Evolutionary conservation across 2,888 invertebrate genomes (phyloP).

Genomic region (Epinotia bilunana): DNA sequence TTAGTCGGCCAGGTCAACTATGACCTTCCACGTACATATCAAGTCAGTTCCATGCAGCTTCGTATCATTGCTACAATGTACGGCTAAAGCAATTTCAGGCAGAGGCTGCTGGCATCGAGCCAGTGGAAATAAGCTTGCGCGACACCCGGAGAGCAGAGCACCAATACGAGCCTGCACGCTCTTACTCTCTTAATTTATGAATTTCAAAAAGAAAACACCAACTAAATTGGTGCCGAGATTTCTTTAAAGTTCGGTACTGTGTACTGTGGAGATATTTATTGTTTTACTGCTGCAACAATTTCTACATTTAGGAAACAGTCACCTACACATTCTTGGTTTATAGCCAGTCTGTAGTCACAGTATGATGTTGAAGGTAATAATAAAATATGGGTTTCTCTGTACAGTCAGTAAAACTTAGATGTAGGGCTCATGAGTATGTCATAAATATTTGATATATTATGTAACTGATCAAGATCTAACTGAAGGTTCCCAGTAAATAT

Average conservation of each 20-base stretch:
- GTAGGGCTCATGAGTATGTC: too few species aligned
- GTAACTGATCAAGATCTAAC: background rate
- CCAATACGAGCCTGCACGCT: constrained; percentile 69
- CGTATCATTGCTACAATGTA: constrained; percentile 76
- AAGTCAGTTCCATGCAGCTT: constrained; percentile 63
- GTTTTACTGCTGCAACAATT: constrained; percentile 12
- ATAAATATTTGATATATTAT: background rate
- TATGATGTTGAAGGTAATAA: too few species aligned
- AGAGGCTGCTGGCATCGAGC: constrained; percentile 74
- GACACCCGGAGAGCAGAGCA: constrained; percentile 71
- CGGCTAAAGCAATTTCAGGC: constrained; percentile 79
- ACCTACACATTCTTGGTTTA: background rate
- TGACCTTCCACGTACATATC: constrained; percentile 61
- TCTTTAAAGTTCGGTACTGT: constrained; percentile 23
- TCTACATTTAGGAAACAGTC: background rate
- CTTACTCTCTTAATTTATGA: constrained; percentile 63
- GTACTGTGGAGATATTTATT: constrained; percentile 10
- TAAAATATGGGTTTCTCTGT: too few species aligned
- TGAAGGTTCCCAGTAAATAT: background rate
- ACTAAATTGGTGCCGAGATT: constrained; percentile 37
- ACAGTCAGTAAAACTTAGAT: too few species aligned
- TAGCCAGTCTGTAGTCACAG: background rate
- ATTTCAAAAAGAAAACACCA: constrained; percentile 46
- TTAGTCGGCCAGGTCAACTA: constrained; percentile 42
- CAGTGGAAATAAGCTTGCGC: constrained; percentile 80